These are phyloP conservation scores for Xenentodon cancila DNA, from an alignment of 2,797 vertebrate genomes.

Conservation along the genomic window DNA sequence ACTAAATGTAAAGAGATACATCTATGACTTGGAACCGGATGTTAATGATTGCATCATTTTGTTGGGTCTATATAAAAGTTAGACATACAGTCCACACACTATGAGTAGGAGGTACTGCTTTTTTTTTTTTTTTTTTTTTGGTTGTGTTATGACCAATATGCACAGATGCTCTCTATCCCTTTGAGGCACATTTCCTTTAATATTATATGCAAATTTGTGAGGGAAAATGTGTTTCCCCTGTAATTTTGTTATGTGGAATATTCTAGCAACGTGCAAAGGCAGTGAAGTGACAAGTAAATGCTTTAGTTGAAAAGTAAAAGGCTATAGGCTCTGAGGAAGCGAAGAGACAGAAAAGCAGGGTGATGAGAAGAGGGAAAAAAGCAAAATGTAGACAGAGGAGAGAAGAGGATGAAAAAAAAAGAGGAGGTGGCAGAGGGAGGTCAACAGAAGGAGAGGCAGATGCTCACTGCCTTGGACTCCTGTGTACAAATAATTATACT, in stretches of 20 bases:
- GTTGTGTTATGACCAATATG: background rate
- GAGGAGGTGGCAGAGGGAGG: conserved; percentile 63
- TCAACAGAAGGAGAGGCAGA: conserved; percentile 83
- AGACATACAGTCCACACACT: background rate
- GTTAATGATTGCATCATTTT: conserved; percentile 39
- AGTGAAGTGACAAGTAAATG: conserved; percentile 31
- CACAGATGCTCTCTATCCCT: conserved; percentile 5
- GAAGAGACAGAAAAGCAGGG: background rate
- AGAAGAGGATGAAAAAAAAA: conserved; percentile 11
- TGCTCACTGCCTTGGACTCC: conserved; percentile 70
- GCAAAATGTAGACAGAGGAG: conserved; percentile 10
- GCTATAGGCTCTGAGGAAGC: conserved; percentile 10
- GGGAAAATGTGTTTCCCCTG: background rate
- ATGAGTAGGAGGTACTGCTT: background rate
- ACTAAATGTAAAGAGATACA: conserved; percentile 42
- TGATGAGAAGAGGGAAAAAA: conserved; percentile 15
- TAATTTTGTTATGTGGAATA: conserved; percentile 21
- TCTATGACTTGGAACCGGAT: conserved; percentile 15
- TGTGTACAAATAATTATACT: conserved; percentile 75
- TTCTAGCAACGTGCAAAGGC: conserved; percentile 35
- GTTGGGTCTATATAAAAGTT: background rate
- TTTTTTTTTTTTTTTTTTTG: background rate
- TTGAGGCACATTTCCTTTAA: background rate
- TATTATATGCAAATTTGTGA: background rate
- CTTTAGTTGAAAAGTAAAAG: conserved; percentile 39